Evolutionary conservation across 2,113 vertebrate genomes (phyloP), one percentile per base, ranked within the genome.

Genomic region (Misgurnus mizolepis): DNA sequence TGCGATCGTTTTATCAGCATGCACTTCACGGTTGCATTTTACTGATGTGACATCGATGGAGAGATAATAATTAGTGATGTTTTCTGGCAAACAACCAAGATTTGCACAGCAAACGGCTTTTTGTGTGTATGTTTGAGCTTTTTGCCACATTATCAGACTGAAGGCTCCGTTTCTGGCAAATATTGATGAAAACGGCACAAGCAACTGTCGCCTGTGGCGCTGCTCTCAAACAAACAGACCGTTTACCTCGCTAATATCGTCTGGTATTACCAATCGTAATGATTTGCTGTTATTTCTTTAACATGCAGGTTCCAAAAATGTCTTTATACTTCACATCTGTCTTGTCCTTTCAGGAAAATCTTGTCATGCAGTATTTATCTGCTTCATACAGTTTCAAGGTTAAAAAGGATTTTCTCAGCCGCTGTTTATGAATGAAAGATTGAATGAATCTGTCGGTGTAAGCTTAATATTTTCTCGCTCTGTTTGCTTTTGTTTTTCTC

Each of bases 111-210:
- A 53, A 15, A 53, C 12, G 50, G 14, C 50, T 15, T 53, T 3
- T 27, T 67, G 22, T 67, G 62, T 34, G 27, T 77, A 4, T 53
- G 61, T 40, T 77, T 64, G 41, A 55, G 9, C 9, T 49, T 5
- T 39, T 47, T 62, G 22, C 56, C 58, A 41, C 72, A 34, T 62
- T 62, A 75, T 5, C 56, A 62, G 22, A 22, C 22, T 22, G 41
- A 62, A 49, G 9, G 58, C 72, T 10, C 60, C 18, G 4, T 75
- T 75, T 75, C 18, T 47, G 27, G 58, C 72, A 49, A 49, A 75
- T n/a, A 64, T 75, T 64, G 7, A 47, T 62, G 34, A 12, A 75
- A 64, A 64, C 34, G 72, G 58, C 72, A 75, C 11, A 27, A 49
- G 72, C 41, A 75, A 45, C 40, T 75, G 72, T 75, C 41, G 56